Base-by-base conservation (phyloP, 2,888 invertebrate genomes). In the Acrobasis suavella region DNA sequence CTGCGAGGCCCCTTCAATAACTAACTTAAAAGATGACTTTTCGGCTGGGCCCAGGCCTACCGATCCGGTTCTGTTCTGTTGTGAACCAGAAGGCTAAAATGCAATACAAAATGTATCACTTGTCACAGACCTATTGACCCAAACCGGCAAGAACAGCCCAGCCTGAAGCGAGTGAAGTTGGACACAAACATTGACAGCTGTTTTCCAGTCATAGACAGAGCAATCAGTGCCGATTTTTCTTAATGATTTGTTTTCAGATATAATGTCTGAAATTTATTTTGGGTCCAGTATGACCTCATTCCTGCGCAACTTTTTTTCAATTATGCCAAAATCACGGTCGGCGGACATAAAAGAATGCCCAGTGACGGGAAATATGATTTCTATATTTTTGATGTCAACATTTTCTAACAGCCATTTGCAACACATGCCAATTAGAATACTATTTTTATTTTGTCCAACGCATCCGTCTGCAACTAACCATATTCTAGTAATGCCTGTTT, bases 361-460 rank as follows among this genome's bases (percentile, higher is more conserved):
- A 7, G 64, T 62, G 6, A 69, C 62, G 3, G 67, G 63, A 38
- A 65, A 65, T 37, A 68, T 55, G 1, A 66, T 7, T 64, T 67
- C 66, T 22, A 67, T 58, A 38, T 1, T 15, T 9, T 55, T 46
- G 9, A 58, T 46, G 49, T 62, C 16, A 52, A 12, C n/a, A 50
- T 60, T 50, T 56, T 63, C 60, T 56, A 67, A 60, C 6, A 65
- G n/a, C 67, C 65, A 65, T 55, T 64, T 63, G 62, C 62, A 65
- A 17, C 64, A 67, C 62, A 66, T 64, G 37, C 62, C 61, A 64
- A 65, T 58, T 54, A 68, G 39, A 14, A 69, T 66, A 52, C 62
- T 52, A 55, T 68, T 67, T 65, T 69, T 69, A n/a, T 69, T 67
- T 51, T 68, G 69, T n/a, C 64, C 63, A 22, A 64, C 67, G 62